Base-by-base conservation (phyloP, 2,113 vertebrate genomes). In the Isichthys henryi region DNA sequence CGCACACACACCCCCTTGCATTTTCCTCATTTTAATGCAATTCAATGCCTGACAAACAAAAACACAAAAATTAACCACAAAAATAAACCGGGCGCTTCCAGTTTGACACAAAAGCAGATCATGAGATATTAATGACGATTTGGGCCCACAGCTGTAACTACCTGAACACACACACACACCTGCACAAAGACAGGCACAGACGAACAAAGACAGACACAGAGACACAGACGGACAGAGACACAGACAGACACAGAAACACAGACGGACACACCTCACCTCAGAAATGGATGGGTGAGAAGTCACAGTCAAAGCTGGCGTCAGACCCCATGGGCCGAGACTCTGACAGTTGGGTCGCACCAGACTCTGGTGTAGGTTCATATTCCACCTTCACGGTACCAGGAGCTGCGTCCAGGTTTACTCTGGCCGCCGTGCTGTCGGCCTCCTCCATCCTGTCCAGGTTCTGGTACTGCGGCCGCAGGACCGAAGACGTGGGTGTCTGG, bases 221-320 rank as follows among this genome's bases (percentile, higher is more conserved):
- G 48, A 77, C 58, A 35, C 88, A 77, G 62, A 88, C 46, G 21
- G 43, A 39, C 39, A 39, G 1, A 39, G 45, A 27, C 35, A 17
- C 0, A 45, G 43, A 45, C 39, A 39, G 45, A 27, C 35, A 17
- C 0, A 45, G 43, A 45, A 3, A 66, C 43, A 88, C 48, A 80
- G 15, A 77, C 46, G 9, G 1, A 49, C 23, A n/a, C 7, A 13
- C 9, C n/a, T 17, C 8, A 4, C 45, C 21, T 96, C 93, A 96
- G 87, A 96, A 96, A 50, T 95, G 92, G 91, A 96, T 94, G 6
- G 95, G 93, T 46, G 96, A 96, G 91, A 96, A 96, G 87, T 96
- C 94, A 7, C 95, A 96, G 66, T 96, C 94, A 91, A 96, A 95
- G 86, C 95, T 92, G 39, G 94, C 93, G 82, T 94, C 93, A 82